These are phyloP conservation scores for Hydropsyche betteni DNA, from an alignment of 2,888 invertebrate species.

Conservation along the genomic window DNA sequence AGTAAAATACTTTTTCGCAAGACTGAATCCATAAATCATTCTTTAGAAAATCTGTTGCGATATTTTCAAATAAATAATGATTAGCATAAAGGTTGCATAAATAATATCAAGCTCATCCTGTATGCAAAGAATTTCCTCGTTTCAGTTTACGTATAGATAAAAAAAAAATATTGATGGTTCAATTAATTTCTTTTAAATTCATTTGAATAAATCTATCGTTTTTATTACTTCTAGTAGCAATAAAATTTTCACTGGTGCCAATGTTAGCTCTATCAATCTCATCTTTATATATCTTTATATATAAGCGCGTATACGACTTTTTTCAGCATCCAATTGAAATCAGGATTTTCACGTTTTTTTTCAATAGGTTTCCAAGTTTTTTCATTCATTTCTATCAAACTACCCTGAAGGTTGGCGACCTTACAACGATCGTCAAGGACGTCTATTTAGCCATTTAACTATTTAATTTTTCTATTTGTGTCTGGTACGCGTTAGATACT, in stretches of 20 bases:
- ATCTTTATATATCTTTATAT: no score
- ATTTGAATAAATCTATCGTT: no score
- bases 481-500: not conserved
- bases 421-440: slow-evolving; percentile 9
- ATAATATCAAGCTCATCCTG: not conserved
- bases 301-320: no score
- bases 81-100: slow-evolving; percentile 18
- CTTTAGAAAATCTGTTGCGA: slow-evolving; percentile 9
- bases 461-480: not conserved
- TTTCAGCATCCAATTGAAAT: not conserved
- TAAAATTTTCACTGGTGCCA: not conserved
- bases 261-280: no score
- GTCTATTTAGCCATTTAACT: not conserved
- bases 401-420: slow-evolving; percentile 14
- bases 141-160: not conserved
- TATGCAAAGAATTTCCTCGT: slow-evolving; percentile 9
- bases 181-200: no score
- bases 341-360: slow-evolving; percentile 14
- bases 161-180: not conserved
- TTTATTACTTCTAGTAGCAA: not conserved
- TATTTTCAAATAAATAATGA: slow-evolving; percentile 10
- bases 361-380: not conserved
- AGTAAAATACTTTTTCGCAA: not conserved
- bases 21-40: not conserved
- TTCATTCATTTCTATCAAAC: not conserved